phyloP scores from a whole-genome alignment of 2,113 vertebrate genomes.

The Halichoerus grypus region DNA sequence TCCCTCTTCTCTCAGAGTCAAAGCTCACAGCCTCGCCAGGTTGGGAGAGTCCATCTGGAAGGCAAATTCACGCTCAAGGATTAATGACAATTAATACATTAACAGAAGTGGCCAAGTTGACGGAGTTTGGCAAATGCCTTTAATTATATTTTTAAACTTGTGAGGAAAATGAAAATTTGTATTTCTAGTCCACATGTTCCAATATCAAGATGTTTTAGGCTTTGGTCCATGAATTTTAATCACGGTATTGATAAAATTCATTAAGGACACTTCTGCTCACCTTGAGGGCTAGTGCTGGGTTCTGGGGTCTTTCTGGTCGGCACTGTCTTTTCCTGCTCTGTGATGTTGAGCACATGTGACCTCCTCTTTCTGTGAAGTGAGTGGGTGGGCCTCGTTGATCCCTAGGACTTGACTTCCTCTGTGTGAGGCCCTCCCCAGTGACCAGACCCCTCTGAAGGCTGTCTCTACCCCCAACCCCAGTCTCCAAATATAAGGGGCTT shows the following conservation, averaged over 20 bases:
- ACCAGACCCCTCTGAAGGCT: background rate
- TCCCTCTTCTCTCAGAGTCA: background rate
- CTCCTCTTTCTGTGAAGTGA: background rate
- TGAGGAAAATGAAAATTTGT: background rate
- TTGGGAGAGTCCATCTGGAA: background rate
- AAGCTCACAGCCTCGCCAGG: background rate
- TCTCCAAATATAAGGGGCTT: background rate
- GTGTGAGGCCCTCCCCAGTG: background rate
- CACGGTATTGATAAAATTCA: background rate
- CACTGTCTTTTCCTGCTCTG: background rate
- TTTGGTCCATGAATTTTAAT: background rate
- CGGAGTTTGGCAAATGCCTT: background rate
- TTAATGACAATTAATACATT: background rate
- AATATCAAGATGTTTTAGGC: background rate
- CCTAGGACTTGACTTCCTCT: background rate
- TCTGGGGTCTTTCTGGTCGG: background rate
- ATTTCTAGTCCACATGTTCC: background rate
- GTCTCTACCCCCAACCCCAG: background rate
- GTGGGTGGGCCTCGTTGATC: no score
- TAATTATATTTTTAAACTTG: background rate
- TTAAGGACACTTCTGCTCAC: background rate
- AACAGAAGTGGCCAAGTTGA: background rate
- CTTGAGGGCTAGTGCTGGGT: background rate
- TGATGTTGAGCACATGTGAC: background rate
- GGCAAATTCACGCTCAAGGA: background rate